phyloP scores from a whole-genome alignment of 2,888 invertebrate species.

The Patella ulyssiponensis region DNA sequence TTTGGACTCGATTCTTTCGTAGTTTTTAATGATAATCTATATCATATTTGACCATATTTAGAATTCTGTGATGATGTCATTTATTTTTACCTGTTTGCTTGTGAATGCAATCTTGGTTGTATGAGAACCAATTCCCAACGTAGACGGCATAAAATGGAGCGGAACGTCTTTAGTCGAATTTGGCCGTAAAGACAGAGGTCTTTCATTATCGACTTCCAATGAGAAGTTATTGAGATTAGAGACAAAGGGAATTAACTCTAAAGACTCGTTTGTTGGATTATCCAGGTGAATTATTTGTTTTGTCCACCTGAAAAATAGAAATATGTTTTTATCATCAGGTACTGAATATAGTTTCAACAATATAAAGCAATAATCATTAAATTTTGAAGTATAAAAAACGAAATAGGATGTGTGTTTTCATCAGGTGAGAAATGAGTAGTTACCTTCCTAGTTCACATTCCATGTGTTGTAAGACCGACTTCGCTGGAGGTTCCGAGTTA shows the following conservation, averaged over 20 bases:
- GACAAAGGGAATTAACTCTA: constrained; percentile 63
- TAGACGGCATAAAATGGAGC: constrained; percentile 71
- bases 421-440: constrained; percentile 1
- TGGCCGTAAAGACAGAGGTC: constrained; percentile 58
- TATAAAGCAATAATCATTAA: too few relatives aligned
- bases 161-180: constrained; percentile 57
- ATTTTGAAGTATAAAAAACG: too few relatives aligned
- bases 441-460: constrained; percentile 72
- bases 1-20: too few relatives aligned
- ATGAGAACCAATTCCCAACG: constrained; percentile 67
- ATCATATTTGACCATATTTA: too few relatives aligned
- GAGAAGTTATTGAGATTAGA: constrained; percentile 71
- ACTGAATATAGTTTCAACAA: too few relatives aligned
- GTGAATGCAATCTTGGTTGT: constrained; percentile 64
- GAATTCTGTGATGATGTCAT: too few relatives aligned
- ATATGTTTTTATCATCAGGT: too few relatives aligned
- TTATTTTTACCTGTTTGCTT: constrained; percentile 63
- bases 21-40: too few relatives aligned
- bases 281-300: constrained; percentile 62
- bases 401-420: too few relatives aligned
- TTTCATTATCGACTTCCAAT: constrained; percentile 64
- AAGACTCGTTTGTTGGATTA: constrained; percentile 69
- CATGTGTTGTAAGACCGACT: constrained; percentile 65
- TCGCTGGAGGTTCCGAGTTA: constrained; percentile 62
- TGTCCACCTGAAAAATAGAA: constrained; percentile 55